These are phyloP conservation scores for Manacus vitellinus DNA, from an alignment of 2,113 vertebrate species.

Conservation along the genomic window DNA sequence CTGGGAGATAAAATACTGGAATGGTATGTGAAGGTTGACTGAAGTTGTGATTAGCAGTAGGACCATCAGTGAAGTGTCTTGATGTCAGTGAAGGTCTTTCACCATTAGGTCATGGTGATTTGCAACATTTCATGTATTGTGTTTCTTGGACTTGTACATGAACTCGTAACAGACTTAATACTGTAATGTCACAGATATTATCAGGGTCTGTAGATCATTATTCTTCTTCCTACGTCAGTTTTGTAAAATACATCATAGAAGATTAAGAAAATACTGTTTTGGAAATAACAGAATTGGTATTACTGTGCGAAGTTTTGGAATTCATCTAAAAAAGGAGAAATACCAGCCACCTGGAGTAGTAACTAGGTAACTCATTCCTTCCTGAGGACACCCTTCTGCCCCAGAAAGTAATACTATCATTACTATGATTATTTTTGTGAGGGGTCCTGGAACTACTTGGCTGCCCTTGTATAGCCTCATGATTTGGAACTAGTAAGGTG, in stretches of 20 bases:
- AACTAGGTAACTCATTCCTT: neutral
- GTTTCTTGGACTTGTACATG: neutral
- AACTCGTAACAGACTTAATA: neutral
- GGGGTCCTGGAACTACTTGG: neutral
- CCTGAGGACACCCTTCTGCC: neutral
- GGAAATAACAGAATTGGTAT: neutral
- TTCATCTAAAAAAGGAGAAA: neutral
- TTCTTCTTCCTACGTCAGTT: neutral
- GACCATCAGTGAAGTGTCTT: neutral
- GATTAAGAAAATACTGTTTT: neutral
- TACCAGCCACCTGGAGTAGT: neutral
- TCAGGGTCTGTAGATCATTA: neutral
- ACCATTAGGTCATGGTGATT: neutral
- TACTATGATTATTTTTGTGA: neutral
- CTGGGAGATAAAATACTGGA: neutral
- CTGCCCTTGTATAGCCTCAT: neutral
- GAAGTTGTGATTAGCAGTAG: neutral
- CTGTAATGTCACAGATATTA: neutral
- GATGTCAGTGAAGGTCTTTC: neutral
- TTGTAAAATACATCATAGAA: fast-evolving
- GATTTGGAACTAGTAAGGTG: neutral
- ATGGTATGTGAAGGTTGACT: neutral
- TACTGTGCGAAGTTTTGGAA: neutral
- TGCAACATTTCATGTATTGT: neutral
- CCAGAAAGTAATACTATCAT: neutral